These are phyloP conservation scores for Harpalus rubripes DNA, from an alignment of 2,888 invertebrate genomes.

Conservation along the genomic window DNA sequence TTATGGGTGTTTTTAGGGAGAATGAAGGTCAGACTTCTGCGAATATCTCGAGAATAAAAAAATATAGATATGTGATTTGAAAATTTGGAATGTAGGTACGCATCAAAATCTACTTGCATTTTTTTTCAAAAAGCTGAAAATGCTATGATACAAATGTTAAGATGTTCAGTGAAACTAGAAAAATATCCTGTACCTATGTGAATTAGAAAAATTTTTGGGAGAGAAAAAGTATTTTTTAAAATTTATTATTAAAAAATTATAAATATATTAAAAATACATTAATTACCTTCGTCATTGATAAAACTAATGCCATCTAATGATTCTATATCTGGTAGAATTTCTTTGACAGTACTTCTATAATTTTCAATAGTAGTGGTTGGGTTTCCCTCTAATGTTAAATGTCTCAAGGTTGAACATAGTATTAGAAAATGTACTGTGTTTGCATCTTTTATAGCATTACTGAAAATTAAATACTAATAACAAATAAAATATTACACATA, in stretches of 20 bases:
- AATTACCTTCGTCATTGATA: constrained; percentile 67
- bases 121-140: too few relatives aligned
- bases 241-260: neutral
- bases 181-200: constrained; percentile 43
- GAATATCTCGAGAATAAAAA: too few relatives aligned
- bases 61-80: too few relatives aligned
- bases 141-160: too few relatives aligned
- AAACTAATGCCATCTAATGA: constrained; percentile 75
- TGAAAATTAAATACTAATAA: constrained; percentile 66
- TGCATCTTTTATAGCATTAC: constrained; percentile 74
- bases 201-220: neutral
- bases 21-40: too few relatives aligned
- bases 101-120: too few relatives aligned
- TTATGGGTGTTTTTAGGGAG: too few relatives aligned
- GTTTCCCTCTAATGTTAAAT: constrained; percentile 76
- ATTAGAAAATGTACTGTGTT: constrained; percentile 74
- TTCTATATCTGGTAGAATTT: constrained; percentile 75
- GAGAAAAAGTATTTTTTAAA: constrained; percentile 25
- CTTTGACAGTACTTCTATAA: constrained; percentile 75
- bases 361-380: constrained; percentile 74
- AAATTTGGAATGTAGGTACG: too few relatives aligned
- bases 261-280: neutral
- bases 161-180: constrained; percentile 1
- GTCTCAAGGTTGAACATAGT: constrained; percentile 74
- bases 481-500: neutral